Evolutionary conservation across 2,797 vertebrate genomes (phyloP).

Genomic region (Ctenosaura bakeri): DNA sequence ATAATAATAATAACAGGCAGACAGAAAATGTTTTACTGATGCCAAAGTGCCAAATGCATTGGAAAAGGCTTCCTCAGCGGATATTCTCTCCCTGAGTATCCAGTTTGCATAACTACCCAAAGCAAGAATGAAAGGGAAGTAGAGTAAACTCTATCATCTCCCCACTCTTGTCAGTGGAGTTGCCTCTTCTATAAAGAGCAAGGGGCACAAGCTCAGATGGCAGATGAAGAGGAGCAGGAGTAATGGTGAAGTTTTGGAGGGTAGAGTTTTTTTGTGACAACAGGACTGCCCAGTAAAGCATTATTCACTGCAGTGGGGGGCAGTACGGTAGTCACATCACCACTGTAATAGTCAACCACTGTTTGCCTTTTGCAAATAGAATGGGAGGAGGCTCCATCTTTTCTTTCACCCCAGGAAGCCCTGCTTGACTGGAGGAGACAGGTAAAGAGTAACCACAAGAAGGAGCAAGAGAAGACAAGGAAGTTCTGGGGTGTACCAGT

Average conservation of each 20-base stretch:
- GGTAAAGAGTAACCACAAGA: too few relatives aligned
- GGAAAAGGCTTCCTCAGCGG: background rate
- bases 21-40: background rate
- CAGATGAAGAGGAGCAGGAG: background rate
- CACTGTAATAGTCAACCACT: too few relatives aligned
- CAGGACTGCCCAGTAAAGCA: too few relatives aligned
- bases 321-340: too few relatives aligned
- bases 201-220: background rate
- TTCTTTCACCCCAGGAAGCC: background rate
- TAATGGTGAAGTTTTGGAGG: background rate
- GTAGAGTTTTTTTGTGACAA: too few relatives aligned
- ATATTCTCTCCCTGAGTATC: background rate
- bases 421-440: background rate
- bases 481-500: too few relatives aligned
- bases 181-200: background rate
- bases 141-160: background rate
- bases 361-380: background rate
- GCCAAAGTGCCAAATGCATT: background rate
- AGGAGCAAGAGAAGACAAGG: too few relatives aligned
- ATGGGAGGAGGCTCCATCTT: background rate
- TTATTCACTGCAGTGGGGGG: too few relatives aligned
- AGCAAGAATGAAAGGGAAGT: background rate
- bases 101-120: background rate
- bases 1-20: too few relatives aligned
- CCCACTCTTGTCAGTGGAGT: background rate